Percentiles rank a stretch among this genome's conserved stretches.
These are phyloP conservation scores for Watersipora subatra DNA, from an alignment of 1,140 invertebrate genomes.

Conservation along the genomic window DNA sequence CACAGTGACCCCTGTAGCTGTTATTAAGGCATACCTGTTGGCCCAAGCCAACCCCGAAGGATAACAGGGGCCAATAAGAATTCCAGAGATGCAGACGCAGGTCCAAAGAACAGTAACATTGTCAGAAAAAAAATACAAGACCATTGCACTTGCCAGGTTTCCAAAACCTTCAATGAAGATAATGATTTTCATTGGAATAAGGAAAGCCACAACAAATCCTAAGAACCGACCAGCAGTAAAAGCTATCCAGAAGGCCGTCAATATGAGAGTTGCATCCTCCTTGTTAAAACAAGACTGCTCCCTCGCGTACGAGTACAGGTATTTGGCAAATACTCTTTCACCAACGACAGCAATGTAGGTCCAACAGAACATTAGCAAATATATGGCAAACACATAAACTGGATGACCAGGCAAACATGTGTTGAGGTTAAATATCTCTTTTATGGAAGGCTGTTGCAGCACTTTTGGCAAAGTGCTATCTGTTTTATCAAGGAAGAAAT, in stretches of 20 bases:
- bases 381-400: constrained; percentile 15
- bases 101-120: background rate
- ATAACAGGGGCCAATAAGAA: background rate
- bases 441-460: background rate
- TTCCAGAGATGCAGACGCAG: background rate
- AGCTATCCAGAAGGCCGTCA: constrained; percentile 20
- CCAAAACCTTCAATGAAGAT: constrained; percentile 16
- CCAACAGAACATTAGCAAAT: constrained; percentile 16
- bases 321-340: constrained; percentile 19
- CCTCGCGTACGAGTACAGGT: constrained; percentile 18
- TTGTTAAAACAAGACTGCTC: constrained; percentile 11
- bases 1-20: background rate
- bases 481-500: background rate
- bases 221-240: constrained; percentile 17
- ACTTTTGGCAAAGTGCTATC: background rate
- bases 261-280: constrained; percentile 15
- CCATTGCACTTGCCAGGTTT: constrained; percentile 10
- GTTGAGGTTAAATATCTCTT: constrained; percentile 15
- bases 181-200: constrained; percentile 16
- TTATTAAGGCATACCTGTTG: background rate
- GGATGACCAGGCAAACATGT: constrained; percentile 16
- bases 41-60: background rate
- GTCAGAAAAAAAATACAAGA: constrained; percentile 15
- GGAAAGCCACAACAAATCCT: constrained; percentile 15
- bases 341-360: constrained; percentile 17